phyloP scores from a whole-genome alignment of 2,113 vertebrate genomes.

The Campylomormyrus numenius region DNA sequence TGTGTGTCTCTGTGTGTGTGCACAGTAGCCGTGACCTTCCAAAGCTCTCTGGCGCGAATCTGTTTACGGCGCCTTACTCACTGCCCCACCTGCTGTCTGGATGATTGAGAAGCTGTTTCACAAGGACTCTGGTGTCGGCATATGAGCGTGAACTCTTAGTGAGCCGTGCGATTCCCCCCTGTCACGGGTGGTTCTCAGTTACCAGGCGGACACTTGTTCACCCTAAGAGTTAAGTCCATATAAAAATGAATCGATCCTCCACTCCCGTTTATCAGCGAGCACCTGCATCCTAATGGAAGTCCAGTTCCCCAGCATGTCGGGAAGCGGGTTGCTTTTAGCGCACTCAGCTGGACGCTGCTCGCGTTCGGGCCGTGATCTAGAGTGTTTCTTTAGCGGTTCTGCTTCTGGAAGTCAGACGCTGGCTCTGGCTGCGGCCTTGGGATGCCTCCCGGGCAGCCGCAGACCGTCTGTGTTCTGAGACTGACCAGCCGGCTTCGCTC shows the following conservation, averaged over 20 bases:
- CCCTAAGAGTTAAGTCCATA: not conserved
- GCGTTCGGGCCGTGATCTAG: not conserved
- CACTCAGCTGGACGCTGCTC: not conserved
- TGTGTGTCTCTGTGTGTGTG: not conserved
- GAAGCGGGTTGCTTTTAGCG: not conserved
- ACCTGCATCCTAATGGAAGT: not conserved
- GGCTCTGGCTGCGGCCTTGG: not conserved
- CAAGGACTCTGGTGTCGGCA: not conserved
- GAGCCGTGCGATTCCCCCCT: not conserved
- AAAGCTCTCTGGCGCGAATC: not conserved
- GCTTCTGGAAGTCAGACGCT: not conserved
- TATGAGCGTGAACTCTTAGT: not conserved
- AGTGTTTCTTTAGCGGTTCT: not conserved
- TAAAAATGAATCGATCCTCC: slow-evolving; percentile 7
- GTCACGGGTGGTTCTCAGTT: not conserved
- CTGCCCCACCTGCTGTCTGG: not conserved
- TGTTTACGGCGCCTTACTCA: not conserved
- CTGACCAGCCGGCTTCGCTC: not conserved
- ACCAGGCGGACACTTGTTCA: not conserved
- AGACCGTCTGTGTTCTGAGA: not conserved
- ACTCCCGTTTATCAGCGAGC: not conserved
- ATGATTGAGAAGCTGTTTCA: not conserved
- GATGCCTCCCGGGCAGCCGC: not conserved
- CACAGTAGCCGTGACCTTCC: not conserved
- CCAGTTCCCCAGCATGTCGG: not conserved